Evolutionary conservation across 2,888 invertebrate genomes (phyloP).

Genomic region (Ashinkailepas kermadecensis): DNA sequence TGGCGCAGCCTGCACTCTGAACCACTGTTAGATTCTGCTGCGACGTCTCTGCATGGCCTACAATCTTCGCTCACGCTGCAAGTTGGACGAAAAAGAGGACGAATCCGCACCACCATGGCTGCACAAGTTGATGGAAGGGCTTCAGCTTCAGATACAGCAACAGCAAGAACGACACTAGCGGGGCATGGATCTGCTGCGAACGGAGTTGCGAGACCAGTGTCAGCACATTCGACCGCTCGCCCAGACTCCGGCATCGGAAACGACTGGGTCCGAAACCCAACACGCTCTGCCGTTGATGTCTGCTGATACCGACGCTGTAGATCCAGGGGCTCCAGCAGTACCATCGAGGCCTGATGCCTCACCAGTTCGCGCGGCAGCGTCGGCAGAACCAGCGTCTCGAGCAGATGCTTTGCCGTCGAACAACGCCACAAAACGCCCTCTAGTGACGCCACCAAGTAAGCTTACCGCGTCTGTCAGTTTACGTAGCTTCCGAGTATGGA

Average conservation of each 20-base stretch:
- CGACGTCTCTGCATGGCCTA: too few relatives aligned
- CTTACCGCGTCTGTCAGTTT: background rate
- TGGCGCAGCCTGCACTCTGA: too few relatives aligned
- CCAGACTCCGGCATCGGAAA: background rate
- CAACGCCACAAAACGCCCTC: background rate
- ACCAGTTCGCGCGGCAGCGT: background rate
- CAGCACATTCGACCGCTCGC: background rate
- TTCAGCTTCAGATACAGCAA: too few relatives aligned
- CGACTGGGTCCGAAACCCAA: background rate
- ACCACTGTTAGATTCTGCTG: too few relatives aligned
- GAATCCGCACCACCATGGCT: too few relatives aligned
- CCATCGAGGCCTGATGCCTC: background rate
- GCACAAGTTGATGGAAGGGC: too few relatives aligned
- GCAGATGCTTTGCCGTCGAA: background rate
- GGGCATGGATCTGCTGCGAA: too few relatives aligned
- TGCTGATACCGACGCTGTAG: background rate
- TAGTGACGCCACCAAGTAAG: background rate
- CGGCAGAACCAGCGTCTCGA: background rate
- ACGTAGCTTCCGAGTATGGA: background rate
- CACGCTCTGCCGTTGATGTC: background rate
- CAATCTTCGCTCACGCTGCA: too few relatives aligned
- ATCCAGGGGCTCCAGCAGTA: background rate
- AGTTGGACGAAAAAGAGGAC: too few relatives aligned
- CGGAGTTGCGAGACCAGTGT: too few relatives aligned
- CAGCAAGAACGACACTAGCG: too few relatives aligned